Evolutionary conservation across 2,888 invertebrate genomes (phyloP).

Genomic region (Notodonta dromedarius): DNA sequence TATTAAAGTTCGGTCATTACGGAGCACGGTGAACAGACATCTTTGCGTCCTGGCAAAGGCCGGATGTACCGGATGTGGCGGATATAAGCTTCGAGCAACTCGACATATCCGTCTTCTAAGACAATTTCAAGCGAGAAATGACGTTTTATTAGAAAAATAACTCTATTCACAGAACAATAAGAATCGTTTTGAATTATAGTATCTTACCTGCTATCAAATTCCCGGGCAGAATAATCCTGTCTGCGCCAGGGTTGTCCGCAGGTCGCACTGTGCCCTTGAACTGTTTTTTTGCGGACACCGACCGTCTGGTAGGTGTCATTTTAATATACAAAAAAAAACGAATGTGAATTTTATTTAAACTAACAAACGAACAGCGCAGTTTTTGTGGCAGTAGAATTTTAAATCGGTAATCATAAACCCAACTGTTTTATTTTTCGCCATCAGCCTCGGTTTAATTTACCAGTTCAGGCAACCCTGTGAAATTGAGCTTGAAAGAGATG

Average conservation of each 20-base stretch:
- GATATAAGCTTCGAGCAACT: conserved; percentile 26
- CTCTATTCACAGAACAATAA: background rate
- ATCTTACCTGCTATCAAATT: conserved; percentile 8
- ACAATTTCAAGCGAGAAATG: conserved; percentile 6
- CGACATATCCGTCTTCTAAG: conserved; percentile 15
- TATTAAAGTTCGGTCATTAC: conserved; percentile 33
- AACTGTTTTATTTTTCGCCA: background rate
- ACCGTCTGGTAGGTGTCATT: conserved; percentile 25
- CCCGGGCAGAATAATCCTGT: conserved; percentile 13
- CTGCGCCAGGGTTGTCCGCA: conserved; percentile 13
- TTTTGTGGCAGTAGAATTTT: background rate
- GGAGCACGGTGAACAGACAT: conserved; percentile 11
- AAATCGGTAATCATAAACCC: background rate
- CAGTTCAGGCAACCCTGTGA: background rate
- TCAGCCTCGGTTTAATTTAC: background rate
- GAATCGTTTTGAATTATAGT: background rate
- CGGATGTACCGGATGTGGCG: conserved; percentile 23
- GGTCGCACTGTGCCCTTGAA: conserved; percentile 36
- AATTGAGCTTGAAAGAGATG: background rate
- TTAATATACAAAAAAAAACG: conserved; percentile 16
- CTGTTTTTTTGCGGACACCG: conserved; percentile 38
- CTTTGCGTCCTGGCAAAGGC: conserved; percentile 17
- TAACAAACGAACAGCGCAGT: conserved; percentile 14
- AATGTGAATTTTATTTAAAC: conserved; percentile 26
- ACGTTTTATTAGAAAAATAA: background rate